Conservation (phyloP, 2,888 invertebrate genomes). For the Keiferia lycopersicella region DNA sequence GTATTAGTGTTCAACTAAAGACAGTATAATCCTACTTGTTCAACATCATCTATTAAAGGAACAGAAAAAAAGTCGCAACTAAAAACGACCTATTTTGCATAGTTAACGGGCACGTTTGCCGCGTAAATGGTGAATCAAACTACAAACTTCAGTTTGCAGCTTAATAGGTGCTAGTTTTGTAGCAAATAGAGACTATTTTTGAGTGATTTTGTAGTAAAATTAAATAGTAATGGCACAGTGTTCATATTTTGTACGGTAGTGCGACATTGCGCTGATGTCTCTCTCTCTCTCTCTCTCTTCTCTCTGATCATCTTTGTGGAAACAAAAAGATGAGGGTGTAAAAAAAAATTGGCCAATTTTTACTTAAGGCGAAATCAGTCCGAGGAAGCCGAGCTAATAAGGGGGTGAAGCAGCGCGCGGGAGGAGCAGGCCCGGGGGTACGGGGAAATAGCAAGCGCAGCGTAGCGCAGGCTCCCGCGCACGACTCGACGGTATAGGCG, state of each 20-base stretch:
- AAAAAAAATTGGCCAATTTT: no score
- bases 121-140: constrained; percentile 35
- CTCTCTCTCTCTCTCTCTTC: no score
- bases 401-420: no score
- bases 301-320: no score
- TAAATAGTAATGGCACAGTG: constrained; percentile 12
- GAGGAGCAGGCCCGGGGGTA: no score
- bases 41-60: constrained; percentile 22
- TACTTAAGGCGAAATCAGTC: no score
- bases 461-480: no score
- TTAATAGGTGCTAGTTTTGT: neutral
- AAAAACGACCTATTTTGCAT: constrained; percentile 41
- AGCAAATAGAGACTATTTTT: constrained; percentile 28
- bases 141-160: constrained; percentile 26
- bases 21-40: neutral
- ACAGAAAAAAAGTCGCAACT: constrained; percentile 34
- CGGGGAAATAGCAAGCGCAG: no score
- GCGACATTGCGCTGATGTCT: neutral
- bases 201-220: constrained; percentile 13
- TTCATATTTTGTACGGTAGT: neutral
- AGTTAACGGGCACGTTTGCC: constrained; percentile 41
- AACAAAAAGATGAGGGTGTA: no score
- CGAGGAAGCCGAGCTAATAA: no score
- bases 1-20: no score
- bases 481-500: no score